Conservation (phyloP, 2,797 vertebrate genomes). For the Varecia variegata region DNA sequence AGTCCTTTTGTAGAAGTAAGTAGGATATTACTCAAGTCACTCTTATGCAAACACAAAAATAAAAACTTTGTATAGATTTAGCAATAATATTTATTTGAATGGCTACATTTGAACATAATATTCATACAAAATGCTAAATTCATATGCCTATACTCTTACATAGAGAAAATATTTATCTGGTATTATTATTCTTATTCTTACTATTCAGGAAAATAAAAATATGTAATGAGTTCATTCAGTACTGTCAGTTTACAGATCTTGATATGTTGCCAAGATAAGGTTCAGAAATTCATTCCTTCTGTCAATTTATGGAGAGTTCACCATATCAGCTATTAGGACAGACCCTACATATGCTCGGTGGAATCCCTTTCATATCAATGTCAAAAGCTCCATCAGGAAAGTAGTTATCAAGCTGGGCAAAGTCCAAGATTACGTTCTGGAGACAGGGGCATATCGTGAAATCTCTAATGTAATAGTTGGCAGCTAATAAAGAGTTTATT, state of each 20-base stretch:
- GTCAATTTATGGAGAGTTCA: constrained; percentile 44
- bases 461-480: constrained; percentile 59
- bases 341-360: constrained; percentile 17
- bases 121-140: neutral
- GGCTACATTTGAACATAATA: neutral
- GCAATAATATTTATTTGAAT: neutral
- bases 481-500: constrained; percentile 63
- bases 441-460: constrained; percentile 35
- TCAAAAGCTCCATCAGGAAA: constrained; percentile 60
- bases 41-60: neutral
- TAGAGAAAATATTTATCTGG: neutral
- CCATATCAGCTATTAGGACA: neutral
- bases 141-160: neutral
- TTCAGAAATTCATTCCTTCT: constrained; percentile 24
- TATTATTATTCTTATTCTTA: neutral
- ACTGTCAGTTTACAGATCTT: constrained; percentile 14
- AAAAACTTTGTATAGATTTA: neutral
- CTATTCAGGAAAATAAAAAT: neutral
- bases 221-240: neutral
- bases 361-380: constrained; percentile 35
- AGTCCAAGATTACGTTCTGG: constrained; percentile 51
- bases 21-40: neutral
- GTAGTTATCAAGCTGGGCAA: constrained; percentile 33
- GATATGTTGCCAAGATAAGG: neutral
- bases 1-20: neutral